A percentile compares a stretch with the other conserved stretches of the same genome.
Conservation (phyloP, 2,113 vertebrate species). For the Calonectris borealis region DNA sequence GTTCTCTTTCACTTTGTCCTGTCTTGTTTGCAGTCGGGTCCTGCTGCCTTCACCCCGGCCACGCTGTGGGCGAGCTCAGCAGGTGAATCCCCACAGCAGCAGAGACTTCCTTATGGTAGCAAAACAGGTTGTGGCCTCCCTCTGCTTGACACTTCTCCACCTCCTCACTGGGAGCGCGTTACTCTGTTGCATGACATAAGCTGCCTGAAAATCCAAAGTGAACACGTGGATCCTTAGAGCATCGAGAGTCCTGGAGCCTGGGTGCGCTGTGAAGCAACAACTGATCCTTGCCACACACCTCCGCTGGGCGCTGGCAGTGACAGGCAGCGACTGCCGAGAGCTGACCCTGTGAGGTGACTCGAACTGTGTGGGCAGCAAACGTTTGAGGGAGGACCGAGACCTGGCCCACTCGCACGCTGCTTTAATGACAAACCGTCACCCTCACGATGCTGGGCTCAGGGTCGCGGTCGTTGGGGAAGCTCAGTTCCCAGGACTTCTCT, state of each 20-base stretch:
- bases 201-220: not conserved
- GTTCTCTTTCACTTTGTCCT: not conserved
- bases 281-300: not conserved
- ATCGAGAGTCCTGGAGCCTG: not conserved
- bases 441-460: accelerated
- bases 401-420: not conserved
- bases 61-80: not conserved
- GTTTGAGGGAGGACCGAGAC: not conserved
- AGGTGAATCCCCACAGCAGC: not conserved
- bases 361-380: not conserved
- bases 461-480: accelerated
- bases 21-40: not conserved
- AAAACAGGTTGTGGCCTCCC: not conserved
- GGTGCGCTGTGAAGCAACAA: not conserved
- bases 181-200: not conserved
- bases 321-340: not conserved
- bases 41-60: not conserved
- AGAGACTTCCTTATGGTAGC: not conserved
- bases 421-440: not conserved
- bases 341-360: not conserved
- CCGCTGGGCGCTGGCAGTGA: not conserved
- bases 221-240: not conserved
- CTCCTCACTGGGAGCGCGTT: not conserved
- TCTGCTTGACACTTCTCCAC: not conserved
- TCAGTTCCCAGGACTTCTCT: not conserved